phyloP scores from a whole-genome alignment of 2,113 vertebrate genomes.

The Mustelus asterias region DNA sequence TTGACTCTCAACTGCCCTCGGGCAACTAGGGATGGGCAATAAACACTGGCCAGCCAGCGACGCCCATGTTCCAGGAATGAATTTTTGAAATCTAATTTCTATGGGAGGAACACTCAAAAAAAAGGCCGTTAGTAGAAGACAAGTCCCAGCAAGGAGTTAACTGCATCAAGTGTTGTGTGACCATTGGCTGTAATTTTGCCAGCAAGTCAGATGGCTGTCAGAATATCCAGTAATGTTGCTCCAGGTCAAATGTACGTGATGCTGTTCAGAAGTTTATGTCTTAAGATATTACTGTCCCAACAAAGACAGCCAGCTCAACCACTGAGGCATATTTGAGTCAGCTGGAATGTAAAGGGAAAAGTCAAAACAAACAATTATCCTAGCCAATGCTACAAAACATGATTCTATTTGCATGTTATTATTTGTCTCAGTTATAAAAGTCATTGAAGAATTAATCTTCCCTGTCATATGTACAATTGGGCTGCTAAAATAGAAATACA shows the following conservation, averaged over 20 bases:
- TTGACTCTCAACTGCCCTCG: no score
- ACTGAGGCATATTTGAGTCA: background rate
- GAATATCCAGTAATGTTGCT: background rate
- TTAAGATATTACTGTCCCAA: constrained; percentile 21
- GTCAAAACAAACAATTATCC: constrained; percentile 33
- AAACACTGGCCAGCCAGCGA: no score
- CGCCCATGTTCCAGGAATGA: no score
- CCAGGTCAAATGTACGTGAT: background rate
- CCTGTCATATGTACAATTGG: background rate
- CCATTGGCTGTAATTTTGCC: background rate
- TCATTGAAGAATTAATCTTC: background rate
- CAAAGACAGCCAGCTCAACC: constrained; percentile 21
- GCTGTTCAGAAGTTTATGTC: background rate
- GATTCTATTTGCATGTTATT: constrained; percentile 20
- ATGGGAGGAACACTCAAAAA: background rate
- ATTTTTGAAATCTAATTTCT: background rate
- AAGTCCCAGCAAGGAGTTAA: background rate
- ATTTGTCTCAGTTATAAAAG: background rate
- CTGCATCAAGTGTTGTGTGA: background rate
- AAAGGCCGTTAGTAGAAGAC: background rate
- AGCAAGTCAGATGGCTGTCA: background rate
- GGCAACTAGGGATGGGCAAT: no score
- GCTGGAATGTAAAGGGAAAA: background rate
- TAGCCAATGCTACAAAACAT: background rate
- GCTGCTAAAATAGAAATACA: background rate